Evolutionary conservation across 2,888 invertebrate species (phyloP).

Genomic region (Zeuzera pyrina): DNA sequence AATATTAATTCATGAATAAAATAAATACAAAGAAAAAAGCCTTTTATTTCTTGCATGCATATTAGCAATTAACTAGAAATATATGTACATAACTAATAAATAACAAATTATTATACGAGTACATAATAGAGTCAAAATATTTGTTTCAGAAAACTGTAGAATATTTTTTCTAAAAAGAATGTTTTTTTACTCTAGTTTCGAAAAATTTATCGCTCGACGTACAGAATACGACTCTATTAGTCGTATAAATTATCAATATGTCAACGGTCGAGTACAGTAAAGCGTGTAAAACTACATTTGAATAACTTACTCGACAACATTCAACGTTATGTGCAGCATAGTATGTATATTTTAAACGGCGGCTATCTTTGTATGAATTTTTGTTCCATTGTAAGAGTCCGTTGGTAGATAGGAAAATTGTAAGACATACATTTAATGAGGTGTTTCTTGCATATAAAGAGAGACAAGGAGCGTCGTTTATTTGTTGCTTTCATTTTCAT

Average conservation of each 20-base stretch:
- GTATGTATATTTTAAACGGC: slow-evolving; percentile 12
- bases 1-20: no score
- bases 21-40: no score
- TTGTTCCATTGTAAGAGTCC: slow-evolving; percentile 40
- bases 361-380: slow-evolving; percentile 42
- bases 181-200: no score
- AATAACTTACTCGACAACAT: slow-evolving; percentile 36
- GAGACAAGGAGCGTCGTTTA: slow-evolving; percentile 23
- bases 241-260: slow-evolving; percentile 56
- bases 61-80: no score
- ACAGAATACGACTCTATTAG: slow-evolving; percentile 22
- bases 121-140: no score
- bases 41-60: no score
- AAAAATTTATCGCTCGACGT: no score
- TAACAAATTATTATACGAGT: no score
- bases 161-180: no score
- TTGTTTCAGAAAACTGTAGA: no score
- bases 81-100: no score
- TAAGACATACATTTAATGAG: slow-evolving; percentile 52
- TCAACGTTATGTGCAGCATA: slow-evolving; percentile 15
- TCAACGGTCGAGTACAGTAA: slow-evolving; percentile 29
- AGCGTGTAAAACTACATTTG: slow-evolving; percentile 46
- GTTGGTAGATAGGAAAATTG: slow-evolving; percentile 27
- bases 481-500: slow-evolving; percentile 25
- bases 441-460: slow-evolving; percentile 44